Percentiles rank a stretch among this genome's conserved stretches.
Evolutionary conservation across 35 echinoderm and acorn worm species (phyloP).

Genomic region (Eucidaris tribuloides): DNA sequence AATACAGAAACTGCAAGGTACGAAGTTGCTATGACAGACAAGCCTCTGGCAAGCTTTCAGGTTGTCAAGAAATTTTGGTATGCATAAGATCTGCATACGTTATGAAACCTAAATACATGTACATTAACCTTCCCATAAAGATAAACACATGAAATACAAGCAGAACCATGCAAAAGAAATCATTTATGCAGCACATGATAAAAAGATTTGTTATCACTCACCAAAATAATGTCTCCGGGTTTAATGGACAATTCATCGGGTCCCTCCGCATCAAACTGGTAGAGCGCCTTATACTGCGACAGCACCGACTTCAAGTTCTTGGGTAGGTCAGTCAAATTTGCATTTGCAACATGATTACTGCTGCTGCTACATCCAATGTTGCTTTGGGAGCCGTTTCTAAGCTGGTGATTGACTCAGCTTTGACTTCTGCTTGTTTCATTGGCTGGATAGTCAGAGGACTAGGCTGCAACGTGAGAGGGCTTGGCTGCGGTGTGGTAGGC

Average conservation of each 20-base stretch:
- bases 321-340: background rate
- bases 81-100: too few species aligned
- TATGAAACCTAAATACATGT: too few species aligned
- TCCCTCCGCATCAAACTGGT: conserved; percentile 68
- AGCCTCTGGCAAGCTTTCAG: too few species aligned
- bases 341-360: background rate
- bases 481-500: background rate
- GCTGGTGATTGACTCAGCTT: background rate
- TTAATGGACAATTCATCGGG: conserved; percentile 87
- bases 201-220: conserved; percentile 40
- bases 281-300: conserved; percentile 71
- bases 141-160: too few species aligned
- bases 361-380: background rate
- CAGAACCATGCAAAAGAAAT: too few species aligned
- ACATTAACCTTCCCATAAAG: too few species aligned
- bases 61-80: too few species aligned
- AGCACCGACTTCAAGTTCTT: conserved; percentile 19
- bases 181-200: too few species aligned
- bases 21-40: too few species aligned
- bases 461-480: background rate
- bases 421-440: background rate
- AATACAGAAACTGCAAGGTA: too few species aligned
- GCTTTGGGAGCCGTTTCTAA: background rate
- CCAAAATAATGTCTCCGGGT: conserved; percentile 94
- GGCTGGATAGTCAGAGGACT: conserved; percentile 11